Percentiles rank a stretch among this genome's conserved stretches.
phyloP scores from a whole-genome alignment of 1,140 invertebrate genomes.

The Bathynomus jamesi region DNA sequence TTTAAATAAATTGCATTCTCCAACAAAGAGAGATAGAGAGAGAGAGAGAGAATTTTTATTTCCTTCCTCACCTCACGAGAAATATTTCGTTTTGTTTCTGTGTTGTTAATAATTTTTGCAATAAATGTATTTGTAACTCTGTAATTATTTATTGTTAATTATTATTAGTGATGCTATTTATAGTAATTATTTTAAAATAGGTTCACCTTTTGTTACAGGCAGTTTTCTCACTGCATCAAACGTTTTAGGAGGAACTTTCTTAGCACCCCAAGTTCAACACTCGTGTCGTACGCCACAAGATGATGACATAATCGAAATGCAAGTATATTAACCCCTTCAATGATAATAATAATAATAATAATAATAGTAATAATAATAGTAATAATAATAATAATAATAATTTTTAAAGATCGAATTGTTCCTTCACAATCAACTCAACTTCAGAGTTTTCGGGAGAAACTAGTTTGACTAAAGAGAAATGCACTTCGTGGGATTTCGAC shows the following conservation, averaged over 20 bases:
- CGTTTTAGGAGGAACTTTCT: not conserved
- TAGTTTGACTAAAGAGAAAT: not conserved
- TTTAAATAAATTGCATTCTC: too few species aligned
- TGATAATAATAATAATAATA: not conserved
- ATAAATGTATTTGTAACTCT: too few species aligned
- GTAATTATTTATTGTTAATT: too few species aligned
- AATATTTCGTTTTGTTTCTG: too few species aligned
- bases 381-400: not conserved
- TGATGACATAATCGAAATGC: not conserved
- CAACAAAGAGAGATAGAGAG: too few species aligned
- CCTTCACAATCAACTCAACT: not conserved
- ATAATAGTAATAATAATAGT: not conserved
- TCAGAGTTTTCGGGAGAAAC: not conserved
- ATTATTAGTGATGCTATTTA: too few species aligned
- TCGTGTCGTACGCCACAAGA: not conserved
- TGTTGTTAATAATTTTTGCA: too few species aligned
- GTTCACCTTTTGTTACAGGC: too few species aligned
- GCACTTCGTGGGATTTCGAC: not conserved
- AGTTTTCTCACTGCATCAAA: not conserved
- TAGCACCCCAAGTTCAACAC: not conserved
- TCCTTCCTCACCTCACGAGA: too few species aligned
- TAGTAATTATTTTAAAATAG: too few species aligned
- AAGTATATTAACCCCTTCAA: not conserved
- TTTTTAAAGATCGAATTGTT: not conserved
- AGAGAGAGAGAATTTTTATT: too few species aligned